Evolutionary conservation across 2,888 invertebrate species (phyloP).

Genomic region (Microchrysa polita): DNA sequence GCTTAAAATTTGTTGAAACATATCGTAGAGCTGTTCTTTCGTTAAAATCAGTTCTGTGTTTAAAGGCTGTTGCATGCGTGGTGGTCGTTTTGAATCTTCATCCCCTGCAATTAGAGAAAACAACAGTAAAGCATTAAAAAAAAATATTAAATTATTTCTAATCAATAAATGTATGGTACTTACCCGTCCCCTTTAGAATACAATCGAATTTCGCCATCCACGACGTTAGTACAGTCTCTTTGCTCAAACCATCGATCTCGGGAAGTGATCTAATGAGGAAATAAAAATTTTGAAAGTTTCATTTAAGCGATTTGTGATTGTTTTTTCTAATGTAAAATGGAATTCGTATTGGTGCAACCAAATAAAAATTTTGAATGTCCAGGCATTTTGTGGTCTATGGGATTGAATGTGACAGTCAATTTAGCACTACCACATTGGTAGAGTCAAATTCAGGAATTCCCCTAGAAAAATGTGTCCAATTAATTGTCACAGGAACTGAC

Average conservation of each 20-base stretch:
- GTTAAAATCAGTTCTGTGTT: conserved; percentile 95
- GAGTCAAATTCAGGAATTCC: too few species aligned
- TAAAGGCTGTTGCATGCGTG: conserved; percentile 85
- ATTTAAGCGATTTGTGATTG: too few species aligned
- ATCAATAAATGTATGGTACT: conserved; percentile 55
- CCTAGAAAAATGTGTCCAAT: too few species aligned
- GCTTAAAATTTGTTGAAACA: conserved; percentile 98
- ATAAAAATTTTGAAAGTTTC: not conserved
- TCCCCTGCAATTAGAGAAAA: conserved; percentile 70
- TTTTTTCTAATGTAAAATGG: too few species aligned
- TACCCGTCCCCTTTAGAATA: conserved; percentile 87
- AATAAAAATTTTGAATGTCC: too few species aligned
- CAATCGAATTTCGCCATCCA: conserved; percentile 99
- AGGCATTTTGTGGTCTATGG: too few species aligned
- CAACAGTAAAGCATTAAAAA: too few species aligned
- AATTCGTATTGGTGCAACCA: too few species aligned
- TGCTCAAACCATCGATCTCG: conserved; percentile 98
- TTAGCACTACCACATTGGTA: too few species aligned
- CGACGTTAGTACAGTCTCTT: conserved; percentile 97
- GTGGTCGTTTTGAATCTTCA: conserved; percentile 87
- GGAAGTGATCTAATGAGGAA: conserved; percentile 81
- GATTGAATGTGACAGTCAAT: too few species aligned
- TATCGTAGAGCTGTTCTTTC: conserved; percentile 99
- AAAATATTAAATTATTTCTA: not conserved
- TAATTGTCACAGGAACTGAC: too few species aligned